Base-by-base conservation (phyloP, 2,888 invertebrate species). In the Salticus scenicus region DNA sequence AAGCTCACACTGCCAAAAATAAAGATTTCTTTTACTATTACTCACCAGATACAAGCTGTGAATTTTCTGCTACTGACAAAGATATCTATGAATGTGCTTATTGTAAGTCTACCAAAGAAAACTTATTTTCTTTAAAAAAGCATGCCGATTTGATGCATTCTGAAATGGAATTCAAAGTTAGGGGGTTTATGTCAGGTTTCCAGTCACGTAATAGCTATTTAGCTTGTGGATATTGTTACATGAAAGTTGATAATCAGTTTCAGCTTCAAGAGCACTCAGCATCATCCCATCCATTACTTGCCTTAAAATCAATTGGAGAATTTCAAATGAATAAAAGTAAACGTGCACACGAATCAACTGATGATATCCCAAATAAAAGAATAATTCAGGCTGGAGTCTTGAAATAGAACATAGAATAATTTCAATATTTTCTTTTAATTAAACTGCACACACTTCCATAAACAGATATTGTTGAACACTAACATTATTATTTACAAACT, bases 81-180 rank as follows among this genome's bases (percentile, higher is more conserved):
- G 74, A 75, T 1, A 12, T 47, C 8, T 86, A 66, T 66, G 86
- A 86, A 57, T 86, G 86, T 51, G 74, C 76, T 24, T 86, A 86
- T 51, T 86, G 86, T 42, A 86, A 86, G 33, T 57, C 57, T 24
- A 57, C 70, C 7, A 51, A 74, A 28, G 80, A 76, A 51, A 86
- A 64, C 27, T 57, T 86, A 5, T 28, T 27, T 57, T 14, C 73
- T 0, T 27, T 86, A 14, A 75, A 76, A 28, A 86, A 72, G 1
- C 86, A 86, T 41, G 70, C 67, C 12, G 70, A 76, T n/a, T 24
- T 78, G 14, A 76, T 86, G 71, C 86, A 86, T 28, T 70, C 86
- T 0, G 75, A 71, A 28, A 78, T 70, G 37, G 66, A 33, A 1
- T 86, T 86, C 41, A 75, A 67, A 57, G 80, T 86, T 0, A 72